phyloP scores from a whole-genome alignment of 2,888 invertebrate genomes.

The Platycnemis pennipes region DNA sequence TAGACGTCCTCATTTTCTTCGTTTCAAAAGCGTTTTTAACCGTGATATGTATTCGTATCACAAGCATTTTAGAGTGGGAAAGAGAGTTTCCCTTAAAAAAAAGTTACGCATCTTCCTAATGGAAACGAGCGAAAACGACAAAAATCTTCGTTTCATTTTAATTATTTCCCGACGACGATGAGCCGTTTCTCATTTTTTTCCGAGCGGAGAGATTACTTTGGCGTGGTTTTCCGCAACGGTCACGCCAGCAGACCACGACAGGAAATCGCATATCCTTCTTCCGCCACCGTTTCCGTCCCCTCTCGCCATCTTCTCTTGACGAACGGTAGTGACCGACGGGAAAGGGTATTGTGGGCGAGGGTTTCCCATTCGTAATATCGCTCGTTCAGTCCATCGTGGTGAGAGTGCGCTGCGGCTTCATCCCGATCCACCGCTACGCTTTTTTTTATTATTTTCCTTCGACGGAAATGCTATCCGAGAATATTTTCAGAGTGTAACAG shows the following conservation, averaged over 20 bases:
- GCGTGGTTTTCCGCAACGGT: neutral
- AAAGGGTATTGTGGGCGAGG: neutral
- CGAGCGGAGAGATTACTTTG: slow-evolving; percentile 8
- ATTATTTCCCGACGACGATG: slow-evolving; percentile 34
- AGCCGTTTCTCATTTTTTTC: neutral
- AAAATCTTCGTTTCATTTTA: slow-evolving; percentile 20
- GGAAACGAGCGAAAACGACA: neutral
- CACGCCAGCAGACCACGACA: neutral
- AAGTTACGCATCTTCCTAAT: slow-evolving; percentile 28
- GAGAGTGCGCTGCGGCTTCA: neutral
- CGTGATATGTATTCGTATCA: neutral
- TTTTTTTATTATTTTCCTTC: neutral
- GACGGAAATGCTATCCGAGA: neutral
- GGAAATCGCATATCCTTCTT: neutral
- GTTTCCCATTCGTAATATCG: neutral
- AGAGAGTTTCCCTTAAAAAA: neutral
- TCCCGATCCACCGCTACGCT: neutral
- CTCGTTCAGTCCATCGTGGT: neutral
- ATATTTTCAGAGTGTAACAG: neutral
- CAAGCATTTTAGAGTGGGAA: neutral
- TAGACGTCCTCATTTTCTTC: slow-evolving; percentile 7
- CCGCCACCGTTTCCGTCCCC: neutral
- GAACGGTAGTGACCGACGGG: neutral
- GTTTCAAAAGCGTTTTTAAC: neutral
- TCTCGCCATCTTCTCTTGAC: neutral